Conservation (phyloP, 2,888 invertebrate genomes). For the Cantharis flavilabris region DNA sequence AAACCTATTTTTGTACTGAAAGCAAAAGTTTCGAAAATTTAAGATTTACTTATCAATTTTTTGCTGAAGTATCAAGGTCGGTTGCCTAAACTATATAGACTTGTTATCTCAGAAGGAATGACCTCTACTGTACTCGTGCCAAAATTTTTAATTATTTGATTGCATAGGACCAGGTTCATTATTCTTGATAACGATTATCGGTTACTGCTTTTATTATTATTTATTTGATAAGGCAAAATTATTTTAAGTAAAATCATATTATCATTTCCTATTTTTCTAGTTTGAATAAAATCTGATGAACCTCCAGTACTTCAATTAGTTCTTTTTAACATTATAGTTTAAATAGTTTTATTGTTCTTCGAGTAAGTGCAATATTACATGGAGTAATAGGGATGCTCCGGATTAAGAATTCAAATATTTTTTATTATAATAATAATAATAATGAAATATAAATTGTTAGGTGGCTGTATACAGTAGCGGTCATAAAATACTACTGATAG, state of each 20-base stretch:
- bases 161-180: not conserved
- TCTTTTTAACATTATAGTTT: too few species aligned
- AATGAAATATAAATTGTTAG: too few species aligned
- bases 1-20: not conserved
- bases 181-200: not conserved
- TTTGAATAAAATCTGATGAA: too few species aligned
- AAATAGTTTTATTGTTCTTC: too few species aligned
- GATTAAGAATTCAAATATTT: too few species aligned
- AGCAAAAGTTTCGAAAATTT: not conserved
- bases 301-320: too few species aligned
- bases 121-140: not conserved
- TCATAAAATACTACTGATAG: too few species aligned
- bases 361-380: too few species aligned
- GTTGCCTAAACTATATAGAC: not conserved
- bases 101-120: not conserved
- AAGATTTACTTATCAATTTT: not conserved
- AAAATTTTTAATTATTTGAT: not conserved
- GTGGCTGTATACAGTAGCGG: too few species aligned
- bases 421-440: too few species aligned
- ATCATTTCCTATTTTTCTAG: too few species aligned
- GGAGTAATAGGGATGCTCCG: too few species aligned
- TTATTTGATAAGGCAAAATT: not conserved
- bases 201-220: not conserved
- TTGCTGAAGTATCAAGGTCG: not conserved
- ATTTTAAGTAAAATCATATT: not conserved